phyloP scores from a whole-genome alignment of 2,888 invertebrate genomes.

The Tetranychus piercei region DNA sequence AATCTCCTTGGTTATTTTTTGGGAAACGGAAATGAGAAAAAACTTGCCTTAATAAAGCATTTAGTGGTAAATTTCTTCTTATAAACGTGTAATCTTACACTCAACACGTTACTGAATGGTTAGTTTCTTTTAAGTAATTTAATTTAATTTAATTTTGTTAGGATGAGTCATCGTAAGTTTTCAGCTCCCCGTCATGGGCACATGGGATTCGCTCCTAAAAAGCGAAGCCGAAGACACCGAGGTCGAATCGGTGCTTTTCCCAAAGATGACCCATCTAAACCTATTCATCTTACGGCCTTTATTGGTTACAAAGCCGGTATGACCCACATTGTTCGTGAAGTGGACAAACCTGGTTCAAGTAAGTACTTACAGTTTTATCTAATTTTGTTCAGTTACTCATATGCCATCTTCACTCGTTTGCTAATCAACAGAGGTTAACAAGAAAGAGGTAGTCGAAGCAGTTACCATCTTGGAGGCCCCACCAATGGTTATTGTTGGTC shows the following conservation, averaged over 20 bases:
- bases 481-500: constrained; percentile 91
- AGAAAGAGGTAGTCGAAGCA: constrained; percentile 98
- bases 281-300: constrained; percentile 92
- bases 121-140: neutral
- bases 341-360: constrained; percentile 87
- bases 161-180: constrained; percentile 84
- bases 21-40: too few species aligned
- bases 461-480: constrained; percentile 96
- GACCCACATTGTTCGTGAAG: constrained; percentile 97
- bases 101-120: neutral
- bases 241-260: constrained; percentile 99
- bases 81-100: too few species aligned
- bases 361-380: constrained; percentile 37
- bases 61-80: too few species aligned
- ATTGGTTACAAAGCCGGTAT: constrained; percentile 98
- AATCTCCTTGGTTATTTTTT: too few species aligned
- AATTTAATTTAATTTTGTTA: neutral
- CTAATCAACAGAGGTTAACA: constrained; percentile 59
- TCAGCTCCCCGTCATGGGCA: constrained; percentile 99
- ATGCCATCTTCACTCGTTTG: constrained; percentile 34
- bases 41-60: too few species aligned
- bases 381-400: neutral
- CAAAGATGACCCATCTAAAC: constrained; percentile 85
- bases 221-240: constrained; percentile 82
- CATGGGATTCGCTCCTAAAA: constrained; percentile 96